Evolutionary conservation across 2,888 invertebrate species (phyloP).

Genomic region (Siphonodentalium dalli): DNA sequence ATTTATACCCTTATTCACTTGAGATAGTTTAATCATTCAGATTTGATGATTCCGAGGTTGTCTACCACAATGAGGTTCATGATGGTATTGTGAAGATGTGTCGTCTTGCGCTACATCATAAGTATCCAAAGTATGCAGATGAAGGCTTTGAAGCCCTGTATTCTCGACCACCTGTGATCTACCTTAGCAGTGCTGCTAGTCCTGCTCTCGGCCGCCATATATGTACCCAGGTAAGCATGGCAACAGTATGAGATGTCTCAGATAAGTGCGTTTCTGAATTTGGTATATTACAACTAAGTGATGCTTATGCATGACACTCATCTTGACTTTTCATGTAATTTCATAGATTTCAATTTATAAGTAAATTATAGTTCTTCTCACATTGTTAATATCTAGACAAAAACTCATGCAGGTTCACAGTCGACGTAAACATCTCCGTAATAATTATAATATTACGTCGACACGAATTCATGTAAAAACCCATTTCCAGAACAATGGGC

Average conservation of each 20-base stretch:
- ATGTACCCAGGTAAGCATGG: constrained; percentile 55
- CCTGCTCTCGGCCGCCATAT: constrained; percentile 63
- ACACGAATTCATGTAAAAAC: no score
- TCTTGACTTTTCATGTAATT: no score
- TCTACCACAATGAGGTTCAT: constrained; percentile 86
- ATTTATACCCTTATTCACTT: background rate
- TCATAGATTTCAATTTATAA: no score
- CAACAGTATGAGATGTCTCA: no score
- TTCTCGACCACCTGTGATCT: constrained; percentile 78
- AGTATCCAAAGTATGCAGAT: constrained; percentile 81
- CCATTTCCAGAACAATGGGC: no score
- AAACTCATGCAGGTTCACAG: no score
- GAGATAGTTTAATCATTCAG: constrained; percentile 67
- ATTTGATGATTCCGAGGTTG: constrained; percentile 82
- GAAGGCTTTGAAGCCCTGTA: constrained; percentile 85
- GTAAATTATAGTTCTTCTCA: no score
- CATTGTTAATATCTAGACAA: no score
- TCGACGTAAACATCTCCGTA: no score
- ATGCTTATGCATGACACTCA: background rate
- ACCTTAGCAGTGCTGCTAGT: constrained; percentile 65
- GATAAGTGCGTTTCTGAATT: no score
- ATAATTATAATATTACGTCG: no score
- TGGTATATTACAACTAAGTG: background rate
- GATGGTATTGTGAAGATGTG: constrained; percentile 87
- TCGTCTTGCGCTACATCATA: constrained; percentile 79